A percentile compares a stretch with the other conserved stretches of the same genome.
phyloP scores from a whole-genome alignment of 2,888 invertebrate genomes.

The Tolmerus cingulatus region DNA sequence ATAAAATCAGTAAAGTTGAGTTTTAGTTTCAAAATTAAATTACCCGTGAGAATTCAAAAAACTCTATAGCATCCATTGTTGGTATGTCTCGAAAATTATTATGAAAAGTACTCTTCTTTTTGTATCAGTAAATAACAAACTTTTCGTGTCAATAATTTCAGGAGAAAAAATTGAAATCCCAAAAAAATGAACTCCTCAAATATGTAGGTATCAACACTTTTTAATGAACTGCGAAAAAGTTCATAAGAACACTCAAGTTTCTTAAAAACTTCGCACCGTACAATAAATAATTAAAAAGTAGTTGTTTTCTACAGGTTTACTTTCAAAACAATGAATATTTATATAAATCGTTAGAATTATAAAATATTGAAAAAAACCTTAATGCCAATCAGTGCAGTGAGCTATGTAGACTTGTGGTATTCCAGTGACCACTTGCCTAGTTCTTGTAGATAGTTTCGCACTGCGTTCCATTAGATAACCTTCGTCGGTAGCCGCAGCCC shows the following conservation, averaged over 20 bases:
- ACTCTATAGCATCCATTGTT: too few species aligned
- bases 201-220: too few species aligned
- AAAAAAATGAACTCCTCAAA: too few species aligned
- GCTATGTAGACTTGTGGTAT: background rate
- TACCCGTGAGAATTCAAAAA: too few species aligned
- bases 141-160: background rate
- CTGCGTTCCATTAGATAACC: background rate
- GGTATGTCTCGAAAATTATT: background rate
- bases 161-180: too few species aligned
- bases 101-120: too few species aligned
- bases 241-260: background rate
- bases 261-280: background rate
- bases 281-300: background rate
- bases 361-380: background rate
- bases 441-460: background rate
- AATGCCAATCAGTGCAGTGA: background rate
- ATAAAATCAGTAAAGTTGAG: too few species aligned
- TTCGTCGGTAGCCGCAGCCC: background rate
- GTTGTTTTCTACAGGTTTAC: background rate
- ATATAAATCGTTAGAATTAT: background rate
- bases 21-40: too few species aligned
- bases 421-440: background rate
- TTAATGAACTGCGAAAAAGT: background rate
- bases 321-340: background rate
- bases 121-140: background rate